Conservation (phyloP, 2,113 vertebrate species). For the Scartelaos histophorus region DNA sequence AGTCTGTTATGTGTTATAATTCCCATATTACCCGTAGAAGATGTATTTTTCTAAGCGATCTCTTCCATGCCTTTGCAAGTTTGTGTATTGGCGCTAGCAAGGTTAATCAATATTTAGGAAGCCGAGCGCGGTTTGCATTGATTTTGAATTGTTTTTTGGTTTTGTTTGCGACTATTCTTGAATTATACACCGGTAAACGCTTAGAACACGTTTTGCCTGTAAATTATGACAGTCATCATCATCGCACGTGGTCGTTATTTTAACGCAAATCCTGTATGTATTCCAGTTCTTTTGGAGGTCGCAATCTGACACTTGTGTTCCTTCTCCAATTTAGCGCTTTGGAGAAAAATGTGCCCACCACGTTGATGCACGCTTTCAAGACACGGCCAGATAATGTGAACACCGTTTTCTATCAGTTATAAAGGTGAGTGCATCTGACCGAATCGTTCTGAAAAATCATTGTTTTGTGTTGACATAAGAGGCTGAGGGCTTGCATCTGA, state of each 20-base stretch:
- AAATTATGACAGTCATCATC: neutral
- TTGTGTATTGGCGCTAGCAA: constrained; percentile 51
- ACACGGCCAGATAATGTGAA: constrained; percentile 77
- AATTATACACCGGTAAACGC: constrained; percentile 14
- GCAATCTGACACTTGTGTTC: constrained; percentile 16
- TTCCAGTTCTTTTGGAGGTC: neutral
- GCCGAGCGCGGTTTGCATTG: constrained; percentile 21
- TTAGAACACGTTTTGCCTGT: neutral
- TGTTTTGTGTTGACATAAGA: constrained; percentile 4
- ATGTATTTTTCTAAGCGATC: constrained; percentile 27
- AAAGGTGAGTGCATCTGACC: constrained; percentile 64
- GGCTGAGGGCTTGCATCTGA: neutral
- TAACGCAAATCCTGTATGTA: neutral
- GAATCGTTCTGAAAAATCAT: neutral
- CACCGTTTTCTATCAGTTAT: constrained; percentile 61
- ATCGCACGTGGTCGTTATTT: neutral
- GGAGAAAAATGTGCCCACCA: constrained; percentile 65
- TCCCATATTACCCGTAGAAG: neutral
- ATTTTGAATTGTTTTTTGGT: constrained; percentile 7
- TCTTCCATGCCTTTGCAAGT: constrained; percentile 39
- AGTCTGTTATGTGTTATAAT: neutral
- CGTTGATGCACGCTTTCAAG: constrained; percentile 66
- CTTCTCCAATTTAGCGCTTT: constrained; percentile 61
- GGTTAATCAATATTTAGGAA: constrained; percentile 25
- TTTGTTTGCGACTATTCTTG: neutral